Evolutionary conservation across 2,113 vertebrate species (phyloP).

Genomic region (Symphodus melops): DNA sequence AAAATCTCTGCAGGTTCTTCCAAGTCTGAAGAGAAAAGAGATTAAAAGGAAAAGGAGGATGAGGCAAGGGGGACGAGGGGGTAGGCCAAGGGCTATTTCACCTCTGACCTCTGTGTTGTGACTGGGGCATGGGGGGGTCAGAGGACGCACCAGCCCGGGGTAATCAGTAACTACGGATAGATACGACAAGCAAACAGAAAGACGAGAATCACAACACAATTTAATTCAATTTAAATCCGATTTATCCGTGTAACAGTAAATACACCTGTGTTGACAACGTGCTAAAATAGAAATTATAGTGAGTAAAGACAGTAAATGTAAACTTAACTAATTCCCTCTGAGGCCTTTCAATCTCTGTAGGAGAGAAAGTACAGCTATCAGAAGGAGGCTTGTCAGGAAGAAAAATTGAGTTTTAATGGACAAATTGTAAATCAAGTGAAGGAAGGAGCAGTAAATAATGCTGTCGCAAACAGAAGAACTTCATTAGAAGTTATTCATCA

Average conservation of each 20-base stretch:
- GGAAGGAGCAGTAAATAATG: neutral
- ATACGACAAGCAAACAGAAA: constrained; percentile 37
- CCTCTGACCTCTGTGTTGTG: constrained; percentile 69
- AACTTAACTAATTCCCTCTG: neutral
- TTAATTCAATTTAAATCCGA: neutral
- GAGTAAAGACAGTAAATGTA: neutral
- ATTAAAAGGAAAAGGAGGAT: constrained; percentile 49
- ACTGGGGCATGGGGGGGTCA: constrained; percentile 64
- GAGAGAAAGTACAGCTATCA: constrained; percentile 9
- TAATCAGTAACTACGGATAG: constrained; percentile 77
- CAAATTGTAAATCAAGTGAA: neutral
- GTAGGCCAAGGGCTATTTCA: constrained; percentile 63
- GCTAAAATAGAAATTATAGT: constrained; percentile 2
- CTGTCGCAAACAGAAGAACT: neutral
- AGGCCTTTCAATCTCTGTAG: neutral
- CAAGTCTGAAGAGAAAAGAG: constrained; percentile 31
- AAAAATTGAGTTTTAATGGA: too few relatives aligned
- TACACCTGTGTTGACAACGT: constrained; percentile 13
- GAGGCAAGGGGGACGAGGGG: constrained; percentile 23
- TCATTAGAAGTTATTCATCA: neutral
- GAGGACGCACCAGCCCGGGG: constrained; percentile 55
- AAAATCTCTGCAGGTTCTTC: constrained; percentile 19
- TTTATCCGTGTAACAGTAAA: constrained; percentile 32
- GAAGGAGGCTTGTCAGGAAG: neutral
- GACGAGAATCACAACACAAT: constrained; percentile 3